A percentile compares a stretch with the other conserved stretches of the same genome.
These are phyloP conservation scores for Zelostemma sp. DNA, from an alignment of 1,140 invertebrate species.

Conservation along the genomic window DNA sequence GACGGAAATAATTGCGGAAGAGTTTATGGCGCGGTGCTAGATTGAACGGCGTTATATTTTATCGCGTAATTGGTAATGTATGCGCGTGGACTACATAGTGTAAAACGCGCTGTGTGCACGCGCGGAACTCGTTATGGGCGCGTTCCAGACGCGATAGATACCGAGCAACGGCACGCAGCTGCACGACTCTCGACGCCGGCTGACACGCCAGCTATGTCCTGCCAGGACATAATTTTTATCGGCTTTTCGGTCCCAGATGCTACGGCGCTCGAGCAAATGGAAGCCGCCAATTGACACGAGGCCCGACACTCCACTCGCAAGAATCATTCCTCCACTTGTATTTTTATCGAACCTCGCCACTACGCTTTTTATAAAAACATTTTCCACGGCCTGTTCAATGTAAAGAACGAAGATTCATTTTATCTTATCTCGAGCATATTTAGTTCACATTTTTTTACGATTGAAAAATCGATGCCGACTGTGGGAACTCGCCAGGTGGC, in stretches of 20 bases:
- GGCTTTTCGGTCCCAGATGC: constrained; percentile 47
- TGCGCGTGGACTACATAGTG: constrained; percentile 4
- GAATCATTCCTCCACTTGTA: constrained; percentile 1
- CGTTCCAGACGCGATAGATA: constrained; percentile 40
- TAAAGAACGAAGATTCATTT: too few species aligned
- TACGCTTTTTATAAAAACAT: not conserved
- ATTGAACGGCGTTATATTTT: constrained; percentile 7
- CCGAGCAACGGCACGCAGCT: constrained; percentile 27
- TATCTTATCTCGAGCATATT: too few species aligned
- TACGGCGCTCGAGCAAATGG: constrained; percentile 38
- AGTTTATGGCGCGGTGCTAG: too few species aligned
- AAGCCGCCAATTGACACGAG: constrained; percentile 50
- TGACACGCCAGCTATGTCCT: constrained; percentile 34
- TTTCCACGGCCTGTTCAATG: too few species aligned
- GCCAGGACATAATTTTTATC: constrained; percentile 50
- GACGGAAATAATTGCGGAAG: too few species aligned
- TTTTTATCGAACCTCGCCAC: constrained; percentile 4
- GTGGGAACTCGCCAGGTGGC: too few species aligned
- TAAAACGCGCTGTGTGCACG: constrained; percentile 19
- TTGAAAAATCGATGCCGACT: too few species aligned
- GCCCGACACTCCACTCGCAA: constrained; percentile 29
- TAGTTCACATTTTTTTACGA: too few species aligned
- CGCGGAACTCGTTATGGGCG: constrained; percentile 23
- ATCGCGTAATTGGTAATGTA: constrained; percentile 19
- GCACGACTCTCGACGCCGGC: constrained; percentile 29